These are phyloP conservation scores for Malurus splendens DNA, from an alignment of 2,797 vertebrate species.

Conservation along the genomic window DNA sequence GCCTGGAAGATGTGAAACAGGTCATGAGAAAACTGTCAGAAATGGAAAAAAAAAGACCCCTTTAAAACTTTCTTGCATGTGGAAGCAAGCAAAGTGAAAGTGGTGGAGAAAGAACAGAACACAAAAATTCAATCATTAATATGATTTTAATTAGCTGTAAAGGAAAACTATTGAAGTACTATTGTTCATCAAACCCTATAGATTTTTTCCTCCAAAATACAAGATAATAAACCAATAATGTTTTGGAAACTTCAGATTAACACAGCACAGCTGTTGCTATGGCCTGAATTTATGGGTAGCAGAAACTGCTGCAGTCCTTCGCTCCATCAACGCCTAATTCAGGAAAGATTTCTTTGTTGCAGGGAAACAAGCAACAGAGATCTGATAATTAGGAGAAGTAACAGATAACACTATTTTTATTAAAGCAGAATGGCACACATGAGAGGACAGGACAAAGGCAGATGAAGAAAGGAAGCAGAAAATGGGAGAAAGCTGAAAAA, in stretches of 20 bases:
- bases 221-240: neutral
- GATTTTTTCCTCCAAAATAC: neutral
- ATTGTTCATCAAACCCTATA: neutral
- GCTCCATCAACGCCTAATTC: neutral
- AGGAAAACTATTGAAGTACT: neutral
- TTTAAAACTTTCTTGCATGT: neutral
- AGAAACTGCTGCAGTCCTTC: neutral
- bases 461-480: neutral
- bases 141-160: neutral
- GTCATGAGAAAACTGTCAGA: neutral
- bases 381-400: neutral
- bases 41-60: neutral
- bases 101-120: neutral
- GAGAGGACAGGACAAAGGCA: neutral
- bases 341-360: neutral
- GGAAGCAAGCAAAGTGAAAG: neutral
- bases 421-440: neutral
- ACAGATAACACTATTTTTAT: neutral
- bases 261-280: neutral
- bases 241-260: neutral
- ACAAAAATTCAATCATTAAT: neutral
- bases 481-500: neutral
- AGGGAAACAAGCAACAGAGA: neutral
- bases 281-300: neutral
- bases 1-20: neutral